Conservation (phyloP, 1,140 invertebrate species). For the Drosophila kikkawai region DNA sequence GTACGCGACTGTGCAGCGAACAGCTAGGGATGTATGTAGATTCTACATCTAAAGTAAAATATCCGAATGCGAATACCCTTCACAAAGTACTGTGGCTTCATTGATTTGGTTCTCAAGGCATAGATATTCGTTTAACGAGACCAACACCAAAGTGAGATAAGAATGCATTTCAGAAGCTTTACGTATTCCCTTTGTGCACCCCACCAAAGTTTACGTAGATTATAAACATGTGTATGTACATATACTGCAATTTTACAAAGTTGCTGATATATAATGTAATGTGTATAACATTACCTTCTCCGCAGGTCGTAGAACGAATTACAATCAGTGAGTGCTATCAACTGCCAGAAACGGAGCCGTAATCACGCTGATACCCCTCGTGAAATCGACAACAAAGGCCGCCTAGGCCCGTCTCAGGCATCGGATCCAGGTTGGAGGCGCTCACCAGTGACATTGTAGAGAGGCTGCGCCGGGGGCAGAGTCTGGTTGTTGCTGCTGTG, state of each 20-base stretch:
- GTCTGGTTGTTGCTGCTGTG: slow-evolving; percentile 76
- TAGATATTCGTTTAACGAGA: neutral
- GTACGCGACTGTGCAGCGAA: slow-evolving; percentile 13
- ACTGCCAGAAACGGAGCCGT: slow-evolving; percentile 42
- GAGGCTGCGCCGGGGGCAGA: slow-evolving; percentile 40
- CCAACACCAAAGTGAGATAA: neutral
- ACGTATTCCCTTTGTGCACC: neutral
- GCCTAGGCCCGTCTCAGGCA: slow-evolving; percentile 33
- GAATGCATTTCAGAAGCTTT: neutral
- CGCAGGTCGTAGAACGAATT: slow-evolving; percentile 36
- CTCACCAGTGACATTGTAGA: slow-evolving; percentile 17
- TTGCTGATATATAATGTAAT: slow-evolving; percentile 23
- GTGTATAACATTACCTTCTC: slow-evolving; percentile 7
- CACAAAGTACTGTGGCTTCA: slow-evolving; percentile 2
- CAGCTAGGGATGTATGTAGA: slow-evolving; percentile 34
- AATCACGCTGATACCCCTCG: slow-evolving; percentile 39
- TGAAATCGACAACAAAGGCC: slow-evolving; percentile 28
- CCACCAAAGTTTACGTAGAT: neutral
- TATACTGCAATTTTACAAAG: slow-evolving; percentile 28
- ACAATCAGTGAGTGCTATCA: slow-evolving; percentile 45
- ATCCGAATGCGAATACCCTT: slow-evolving; percentile 31
- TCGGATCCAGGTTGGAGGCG: slow-evolving; percentile 32
- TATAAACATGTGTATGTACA: neutral
- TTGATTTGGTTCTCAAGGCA: neutral
- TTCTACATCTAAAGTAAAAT: slow-evolving; percentile 2